Evolutionary conservation across 2,888 invertebrate genomes (phyloP), one percentile per base, ranked within the genome.

Genomic region (Hofmannophila pseudospretella): DNA sequence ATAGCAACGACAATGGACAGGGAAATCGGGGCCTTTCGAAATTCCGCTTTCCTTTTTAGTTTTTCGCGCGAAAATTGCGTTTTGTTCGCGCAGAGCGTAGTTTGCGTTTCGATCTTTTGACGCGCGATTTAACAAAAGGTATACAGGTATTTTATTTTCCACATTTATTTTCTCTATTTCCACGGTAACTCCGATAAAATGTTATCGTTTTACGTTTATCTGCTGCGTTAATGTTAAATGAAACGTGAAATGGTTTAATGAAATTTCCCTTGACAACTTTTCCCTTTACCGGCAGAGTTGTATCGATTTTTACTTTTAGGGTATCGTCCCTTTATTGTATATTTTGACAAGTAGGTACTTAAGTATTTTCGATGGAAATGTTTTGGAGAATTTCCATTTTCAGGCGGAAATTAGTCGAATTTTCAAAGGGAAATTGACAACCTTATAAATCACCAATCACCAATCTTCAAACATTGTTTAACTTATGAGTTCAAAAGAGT

Each of bases 1-100:
- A 76, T 65, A 74, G 59, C 67, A 75, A 77, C 80, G 81, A 81
- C 80, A 85, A 80, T 79, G 79, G 72, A 65, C 75, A 71, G 75
- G 76, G 69, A 82, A 85, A 84, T 81, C 76, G 78, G 72, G 68
- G 68, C 72, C 63, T 76, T 73, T 67, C 60, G 61, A 67, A 69
- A 69, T 70, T 76, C 67, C 66, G 60, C 66, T 54, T 58, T 70
- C 67, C 66, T 64, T 70, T 75, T 75, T 67, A 71, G 73, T 69
- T 73, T 73, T 64, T 60, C 53, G 57, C 54, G 54, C 47, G 56
- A 65, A 67, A 60, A 72, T 76, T 70, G 58, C 66, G 56, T 69
- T 67, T 51, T 49, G 51, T 56, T 57, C 54, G 51, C 38, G 43
- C 36, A 34, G 30, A 7, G 27, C 32, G 38, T 54, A 54, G 59